Evolutionary conservation across 2,797 vertebrate genomes (phyloP).

Genomic region (Kryptopterus vitreolus): DNA sequence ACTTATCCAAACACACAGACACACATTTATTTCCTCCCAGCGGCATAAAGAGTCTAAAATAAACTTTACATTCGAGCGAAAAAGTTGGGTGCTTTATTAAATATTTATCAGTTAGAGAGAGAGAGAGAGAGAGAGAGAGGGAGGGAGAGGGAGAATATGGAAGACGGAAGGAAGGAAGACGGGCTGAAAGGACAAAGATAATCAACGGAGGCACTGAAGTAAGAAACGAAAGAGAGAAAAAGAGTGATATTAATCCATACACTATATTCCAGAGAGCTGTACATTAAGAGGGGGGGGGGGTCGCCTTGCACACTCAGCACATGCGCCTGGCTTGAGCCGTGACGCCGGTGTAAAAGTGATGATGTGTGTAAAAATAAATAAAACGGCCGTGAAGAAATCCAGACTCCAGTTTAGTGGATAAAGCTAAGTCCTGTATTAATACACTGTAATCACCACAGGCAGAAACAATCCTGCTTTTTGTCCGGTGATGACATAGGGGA

Average conservation of each 20-base stretch:
- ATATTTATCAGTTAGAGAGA: conserved; percentile 31
- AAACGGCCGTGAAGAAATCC: conserved; percentile 1
- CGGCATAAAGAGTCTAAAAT: conserved; percentile 43
- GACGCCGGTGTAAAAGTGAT: background rate
- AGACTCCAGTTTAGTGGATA: background rate
- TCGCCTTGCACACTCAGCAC: background rate
- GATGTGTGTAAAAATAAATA: background rate
- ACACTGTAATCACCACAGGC: background rate
- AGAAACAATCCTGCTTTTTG: conserved; percentile 14
- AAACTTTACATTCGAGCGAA: conserved; percentile 43
- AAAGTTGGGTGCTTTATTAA: conserved; percentile 33
- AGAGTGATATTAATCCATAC: background rate
- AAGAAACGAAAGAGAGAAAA: background rate
- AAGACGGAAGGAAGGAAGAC: conserved; percentile 10
- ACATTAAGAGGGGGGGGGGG: too few species aligned
- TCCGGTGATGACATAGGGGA: conserved; percentile 17
- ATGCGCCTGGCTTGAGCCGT: background rate
- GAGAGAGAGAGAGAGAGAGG: conserved; percentile 8
- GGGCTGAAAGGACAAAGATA: background rate
- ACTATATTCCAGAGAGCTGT: background rate
- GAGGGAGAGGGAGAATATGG: conserved; percentile 9
- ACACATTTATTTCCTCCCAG: conserved; percentile 20
- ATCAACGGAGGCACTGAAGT: background rate
- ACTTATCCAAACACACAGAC: conserved; percentile 21
- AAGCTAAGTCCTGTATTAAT: conserved; percentile 17